Evolutionary conservation across 2,797 vertebrate genomes (phyloP).

Genomic region (Eulemur mongoz): DNA sequence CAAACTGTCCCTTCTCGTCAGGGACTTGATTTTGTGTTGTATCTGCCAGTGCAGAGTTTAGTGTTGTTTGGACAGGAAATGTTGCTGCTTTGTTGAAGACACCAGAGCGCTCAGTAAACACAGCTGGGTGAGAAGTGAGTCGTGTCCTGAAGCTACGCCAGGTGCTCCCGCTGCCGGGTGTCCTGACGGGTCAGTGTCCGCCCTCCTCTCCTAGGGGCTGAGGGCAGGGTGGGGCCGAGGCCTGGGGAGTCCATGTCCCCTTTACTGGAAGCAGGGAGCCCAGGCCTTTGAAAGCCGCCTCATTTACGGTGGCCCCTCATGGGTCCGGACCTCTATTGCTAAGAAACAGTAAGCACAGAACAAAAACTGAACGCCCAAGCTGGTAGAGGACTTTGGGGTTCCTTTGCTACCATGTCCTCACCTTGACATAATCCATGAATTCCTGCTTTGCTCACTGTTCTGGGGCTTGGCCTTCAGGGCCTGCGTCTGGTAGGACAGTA

Average conservation of each 20-base stretch:
- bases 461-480: background rate
- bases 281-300: background rate
- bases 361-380: background rate
- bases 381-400: background rate
- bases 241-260: background rate
- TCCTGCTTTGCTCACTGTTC: background rate
- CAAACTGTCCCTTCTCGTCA: no score
- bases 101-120: background rate
- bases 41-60: no score
- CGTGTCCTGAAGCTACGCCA: background rate
- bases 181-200: no score
- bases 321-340: background rate
- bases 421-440: no score
- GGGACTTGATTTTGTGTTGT: no score
- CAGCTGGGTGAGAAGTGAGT: background rate
- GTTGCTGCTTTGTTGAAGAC: background rate
- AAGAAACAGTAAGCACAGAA: background rate
- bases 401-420: no score
- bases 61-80: no score
- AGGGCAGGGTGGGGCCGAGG: background rate
- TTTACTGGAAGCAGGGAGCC: background rate
- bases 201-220: no score
- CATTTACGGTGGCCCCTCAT: background rate
- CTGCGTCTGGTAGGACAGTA: background rate
- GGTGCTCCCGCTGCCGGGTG: no score